phyloP scores from a whole-genome alignment of 2,888 invertebrate species.

The Hirudinaria manillensis region DNA sequence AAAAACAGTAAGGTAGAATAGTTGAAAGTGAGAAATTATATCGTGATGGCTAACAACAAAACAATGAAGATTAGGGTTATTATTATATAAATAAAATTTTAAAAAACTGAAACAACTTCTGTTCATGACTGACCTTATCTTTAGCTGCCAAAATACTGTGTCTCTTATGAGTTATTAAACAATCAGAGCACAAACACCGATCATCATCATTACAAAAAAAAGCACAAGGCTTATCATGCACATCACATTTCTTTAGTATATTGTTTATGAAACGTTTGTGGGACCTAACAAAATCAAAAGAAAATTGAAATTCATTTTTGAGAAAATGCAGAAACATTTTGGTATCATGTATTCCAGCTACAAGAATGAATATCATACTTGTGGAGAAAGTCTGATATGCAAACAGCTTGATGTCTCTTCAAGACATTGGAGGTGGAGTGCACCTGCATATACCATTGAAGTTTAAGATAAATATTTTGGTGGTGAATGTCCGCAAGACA shows the following conservation, averaged over 20 bases:
- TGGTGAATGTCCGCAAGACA: too few relatives aligned
- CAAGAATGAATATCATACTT: background rate
- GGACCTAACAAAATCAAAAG: background rate
- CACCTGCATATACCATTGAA: background rate
- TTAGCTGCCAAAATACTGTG: background rate
- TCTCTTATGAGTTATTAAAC: background rate
- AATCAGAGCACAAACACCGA: background rate
- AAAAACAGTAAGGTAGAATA: too few relatives aligned
- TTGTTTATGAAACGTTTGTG: background rate
- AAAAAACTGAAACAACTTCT: background rate
- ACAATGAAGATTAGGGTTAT: too few relatives aligned
- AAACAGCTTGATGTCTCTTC: background rate
- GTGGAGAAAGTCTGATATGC: background rate
- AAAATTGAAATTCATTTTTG: background rate
- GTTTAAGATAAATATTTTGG: background rate
- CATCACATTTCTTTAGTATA: background rate
- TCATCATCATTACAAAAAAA: constrained; percentile 2
- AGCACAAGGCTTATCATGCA: background rate
- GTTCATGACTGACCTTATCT: background rate
- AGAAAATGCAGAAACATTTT: background rate
- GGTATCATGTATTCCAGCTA: background rate
- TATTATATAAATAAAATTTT: background rate
- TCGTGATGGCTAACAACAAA: too few relatives aligned
- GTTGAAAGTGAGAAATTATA: too few relatives aligned
- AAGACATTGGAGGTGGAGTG: constrained; percentile 14